These are phyloP conservation scores for Galaxea fascicularis DNA, from an alignment of 92 coral and sea anemone species.

Conservation along the genomic window DNA sequence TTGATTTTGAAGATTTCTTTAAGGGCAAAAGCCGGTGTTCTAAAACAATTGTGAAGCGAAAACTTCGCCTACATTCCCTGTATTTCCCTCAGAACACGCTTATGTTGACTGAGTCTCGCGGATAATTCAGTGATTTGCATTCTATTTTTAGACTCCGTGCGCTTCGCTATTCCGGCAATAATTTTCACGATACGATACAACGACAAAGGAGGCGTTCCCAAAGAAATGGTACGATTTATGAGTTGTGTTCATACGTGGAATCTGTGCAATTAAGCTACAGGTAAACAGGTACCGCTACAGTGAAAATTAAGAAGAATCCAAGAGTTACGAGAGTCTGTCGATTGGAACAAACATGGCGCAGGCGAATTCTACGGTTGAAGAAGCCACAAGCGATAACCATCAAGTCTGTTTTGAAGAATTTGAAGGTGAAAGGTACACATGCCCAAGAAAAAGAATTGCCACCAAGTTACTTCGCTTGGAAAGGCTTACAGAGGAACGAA, in stretches of 20 bases:
- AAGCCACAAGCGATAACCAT: slow-evolving; percentile 16
- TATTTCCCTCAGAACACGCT: too few relatives aligned
- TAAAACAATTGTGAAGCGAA: too few relatives aligned
- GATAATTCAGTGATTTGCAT: too few relatives aligned
- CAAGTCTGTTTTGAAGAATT: slow-evolving; percentile 6
- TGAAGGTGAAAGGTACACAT: too few relatives aligned
- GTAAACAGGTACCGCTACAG: background rate
- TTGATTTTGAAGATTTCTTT: too few relatives aligned
- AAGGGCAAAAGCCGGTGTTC: too few relatives aligned
- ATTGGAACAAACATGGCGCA: slow-evolving; percentile 24
- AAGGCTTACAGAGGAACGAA: slow-evolving; percentile 32
- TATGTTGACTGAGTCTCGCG: too few relatives aligned
- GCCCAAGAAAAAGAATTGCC: slow-evolving; percentile 23
- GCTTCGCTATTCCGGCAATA: background rate
- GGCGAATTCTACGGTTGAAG: background rate
- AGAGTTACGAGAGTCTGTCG: slow-evolving; percentile 23
- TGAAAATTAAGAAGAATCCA: slow-evolving; percentile 28
- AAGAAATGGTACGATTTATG: background rate
- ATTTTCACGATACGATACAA: background rate
- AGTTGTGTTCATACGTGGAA: background rate
- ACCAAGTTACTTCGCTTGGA: slow-evolving; percentile 38
- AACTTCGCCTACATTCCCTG: too few relatives aligned
- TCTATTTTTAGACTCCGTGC: too few relatives aligned
- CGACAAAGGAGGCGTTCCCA: background rate
- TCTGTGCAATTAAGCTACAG: background rate